Conservation (phyloP, 2,113 vertebrate genomes). For the Urocitellus parryii region DNA sequence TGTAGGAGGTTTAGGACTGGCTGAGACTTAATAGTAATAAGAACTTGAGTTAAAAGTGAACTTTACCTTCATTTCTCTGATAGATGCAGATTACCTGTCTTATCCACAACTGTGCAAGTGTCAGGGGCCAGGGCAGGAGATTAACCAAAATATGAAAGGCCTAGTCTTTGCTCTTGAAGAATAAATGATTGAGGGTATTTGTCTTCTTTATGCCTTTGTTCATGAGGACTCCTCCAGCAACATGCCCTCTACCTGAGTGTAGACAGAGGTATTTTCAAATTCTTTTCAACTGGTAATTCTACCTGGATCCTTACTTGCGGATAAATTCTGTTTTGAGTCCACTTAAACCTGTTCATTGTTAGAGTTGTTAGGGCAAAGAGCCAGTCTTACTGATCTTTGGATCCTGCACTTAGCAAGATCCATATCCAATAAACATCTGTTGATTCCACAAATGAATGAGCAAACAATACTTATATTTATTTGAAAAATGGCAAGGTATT, state of each 20-base stretch:
- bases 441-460: not conserved
- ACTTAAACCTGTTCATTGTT: not conserved
- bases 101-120: not conserved
- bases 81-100: not conserved
- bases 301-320: not conserved
- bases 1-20: not conserved
- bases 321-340: not conserved
- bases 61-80: constrained; percentile 13
- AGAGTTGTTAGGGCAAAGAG: not conserved
- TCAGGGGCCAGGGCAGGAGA: not conserved
- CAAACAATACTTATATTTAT: not conserved
- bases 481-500: constrained; percentile 47
- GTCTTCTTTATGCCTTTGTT: not conserved
- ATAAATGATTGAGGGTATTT: not conserved
- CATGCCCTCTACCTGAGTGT: not conserved
- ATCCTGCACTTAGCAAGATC: not conserved
- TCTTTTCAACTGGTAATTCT: not conserved
- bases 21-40: constrained; percentile 11
- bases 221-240: not conserved
- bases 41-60: not conserved
- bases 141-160: not conserved
- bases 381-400: not conserved
- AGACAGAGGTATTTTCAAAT: not conserved
- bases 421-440: not conserved
- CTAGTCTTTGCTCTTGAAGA: not conserved